Base-by-base conservation (phyloP, 2,797 vertebrate genomes). In the Paguma larvata region DNA sequence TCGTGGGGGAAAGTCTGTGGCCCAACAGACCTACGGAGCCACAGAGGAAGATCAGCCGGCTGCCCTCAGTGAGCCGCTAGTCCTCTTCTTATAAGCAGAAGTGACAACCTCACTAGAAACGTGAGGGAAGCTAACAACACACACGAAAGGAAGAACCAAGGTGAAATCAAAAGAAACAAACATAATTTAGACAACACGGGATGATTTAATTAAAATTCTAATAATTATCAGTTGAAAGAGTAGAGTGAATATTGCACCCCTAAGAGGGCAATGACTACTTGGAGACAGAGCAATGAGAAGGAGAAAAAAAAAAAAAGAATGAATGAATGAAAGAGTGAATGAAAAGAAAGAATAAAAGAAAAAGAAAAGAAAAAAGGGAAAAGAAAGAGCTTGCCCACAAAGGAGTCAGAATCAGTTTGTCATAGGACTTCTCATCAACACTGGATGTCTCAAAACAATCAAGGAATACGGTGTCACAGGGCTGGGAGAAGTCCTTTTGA, bases 131-230 rank as follows among this genome's bases (percentile, higher is more conserved):
- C 30, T 59, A 65, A 30, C n/a, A 4, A 80, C 51, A 56, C n/a
- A 73, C 53, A 68, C 41, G 59, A 51, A 10, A 32, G 67, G 51
- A 48, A 91, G 41, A 82, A 48, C 16, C 27, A 46, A 67, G 19
- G 62, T 16, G 34, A 82, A 38, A 77, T 63, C 68, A 4, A n/a
- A 82, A 41, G n/a, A 95, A 77, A 65, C 53, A 67, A 79, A 91
- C 77, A 30, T 46, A 85, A 93, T 65, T 75, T 78, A 78, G 9
- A 89, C 72, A 51, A 78, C 2, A 44, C n/a, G 93, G 30, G 48
- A 84, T 15, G 86, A 80, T 80, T 65, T 84, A 30, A 91, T 38
- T 85, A 19, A 82, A 91, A 77, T 88, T 72, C 32, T 72, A 89
- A 68, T 14, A 44, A 32, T 0, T n/a, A 30, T 83, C 73, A 68